A percentile compares a stretch with the other conserved stretches of the same genome.
Evolutionary conservation across 2,888 invertebrate genomes (phyloP).

Genomic region (Cephus runcator): DNA sequence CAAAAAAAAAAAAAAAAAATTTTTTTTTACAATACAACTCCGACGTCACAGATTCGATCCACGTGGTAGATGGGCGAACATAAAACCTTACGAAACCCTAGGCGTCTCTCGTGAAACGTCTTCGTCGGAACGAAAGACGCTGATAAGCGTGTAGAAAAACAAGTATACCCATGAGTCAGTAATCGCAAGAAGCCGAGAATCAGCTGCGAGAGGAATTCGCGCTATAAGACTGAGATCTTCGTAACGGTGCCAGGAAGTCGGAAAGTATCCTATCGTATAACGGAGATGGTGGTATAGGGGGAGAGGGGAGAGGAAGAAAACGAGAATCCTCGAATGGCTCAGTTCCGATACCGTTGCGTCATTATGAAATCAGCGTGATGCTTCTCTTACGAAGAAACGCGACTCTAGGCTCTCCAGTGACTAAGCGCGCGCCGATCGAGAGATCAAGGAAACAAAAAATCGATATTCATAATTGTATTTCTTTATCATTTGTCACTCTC

Average conservation of each 20-base stretch:
- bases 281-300: not conserved
- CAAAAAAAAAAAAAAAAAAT: too few species aligned
- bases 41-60: not conserved
- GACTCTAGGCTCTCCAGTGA: constrained; percentile 2
- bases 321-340: constrained; percentile 12
- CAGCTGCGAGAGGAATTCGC: not conserved
- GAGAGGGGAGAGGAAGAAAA: constrained; percentile 15
- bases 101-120: not conserved
- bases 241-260: not conserved
- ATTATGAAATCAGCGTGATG: constrained; percentile 15
- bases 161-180: not conserved
- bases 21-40: not conserved
- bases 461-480: not conserved
- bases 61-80: not conserved
- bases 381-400: not conserved
- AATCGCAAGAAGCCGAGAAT: not conserved
- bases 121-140: not conserved
- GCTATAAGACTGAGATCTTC: not conserved
- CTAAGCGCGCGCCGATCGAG: not conserved
- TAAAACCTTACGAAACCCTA: not conserved
- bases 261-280: not conserved
- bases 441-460: not conserved
- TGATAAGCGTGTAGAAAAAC: not conserved
- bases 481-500: not conserved
- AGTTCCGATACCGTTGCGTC: constrained; percentile 16